A percentile compares a stretch with the other conserved stretches of the same genome.
These are phyloP conservation scores for Cottus gobio DNA, from an alignment of 2,113 vertebrate species.

Conservation along the genomic window DNA sequence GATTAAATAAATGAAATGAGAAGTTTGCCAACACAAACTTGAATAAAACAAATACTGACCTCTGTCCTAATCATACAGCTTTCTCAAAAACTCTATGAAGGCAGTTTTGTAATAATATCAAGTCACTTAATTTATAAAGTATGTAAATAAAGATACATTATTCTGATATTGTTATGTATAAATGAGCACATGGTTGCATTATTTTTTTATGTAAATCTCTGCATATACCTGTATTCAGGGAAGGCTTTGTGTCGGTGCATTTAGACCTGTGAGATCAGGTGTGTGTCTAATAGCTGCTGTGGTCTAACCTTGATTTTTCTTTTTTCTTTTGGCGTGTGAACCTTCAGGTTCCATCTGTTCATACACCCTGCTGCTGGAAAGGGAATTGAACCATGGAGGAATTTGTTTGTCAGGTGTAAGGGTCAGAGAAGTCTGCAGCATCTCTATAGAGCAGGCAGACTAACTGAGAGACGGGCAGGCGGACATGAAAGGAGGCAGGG, in stretches of 20 bases:
- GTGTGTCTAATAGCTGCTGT: slow-evolving; percentile 17
- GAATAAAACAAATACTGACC: slow-evolving; percentile 15
- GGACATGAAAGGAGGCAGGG: not conserved
- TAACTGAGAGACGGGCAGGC: not conserved
- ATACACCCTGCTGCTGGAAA: slow-evolving; percentile 19
- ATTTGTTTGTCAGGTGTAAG: slow-evolving; percentile 43
- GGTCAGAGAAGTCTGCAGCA: slow-evolving; percentile 43
- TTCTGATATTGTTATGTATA: not conserved
- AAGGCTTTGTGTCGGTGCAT: not conserved
- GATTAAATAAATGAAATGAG: slow-evolving; percentile 42
- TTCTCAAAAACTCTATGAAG: not conserved
- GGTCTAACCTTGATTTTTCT: slow-evolving; percentile 32
- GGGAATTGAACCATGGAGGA: slow-evolving; percentile 52
- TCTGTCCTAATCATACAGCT: not conserved
- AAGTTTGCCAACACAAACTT: slow-evolving; percentile 12
- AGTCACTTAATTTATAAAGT: not conserved
- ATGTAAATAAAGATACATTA: not conserved
- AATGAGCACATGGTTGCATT: not conserved
- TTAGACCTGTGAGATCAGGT: not conserved
- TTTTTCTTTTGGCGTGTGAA: not conserved
- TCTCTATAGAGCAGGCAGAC: slow-evolving; percentile 7
- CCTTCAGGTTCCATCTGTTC: slow-evolving; percentile 32
- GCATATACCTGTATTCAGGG: not conserved
- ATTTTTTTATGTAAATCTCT: slow-evolving; percentile 1
- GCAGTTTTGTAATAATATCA: not conserved